Percentiles rank a stretch among this genome's conserved stretches.
These are phyloP conservation scores for Drosophila greeni DNA, from an alignment of 2,888 invertebrate genomes.

Conservation along the genomic window DNA sequence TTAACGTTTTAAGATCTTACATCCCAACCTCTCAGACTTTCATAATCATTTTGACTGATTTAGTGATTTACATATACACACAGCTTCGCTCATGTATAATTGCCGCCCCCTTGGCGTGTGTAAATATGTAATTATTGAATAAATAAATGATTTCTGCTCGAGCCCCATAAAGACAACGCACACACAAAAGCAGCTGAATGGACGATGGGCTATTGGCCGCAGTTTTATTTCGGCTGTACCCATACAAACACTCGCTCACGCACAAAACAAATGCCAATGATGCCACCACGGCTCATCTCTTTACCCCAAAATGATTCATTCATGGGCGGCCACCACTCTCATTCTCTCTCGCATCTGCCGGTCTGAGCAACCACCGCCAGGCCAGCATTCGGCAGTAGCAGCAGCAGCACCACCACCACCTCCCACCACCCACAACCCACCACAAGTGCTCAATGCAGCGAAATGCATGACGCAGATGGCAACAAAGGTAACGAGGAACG, in stretches of 20 bases:
- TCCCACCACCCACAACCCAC: constrained; percentile 18
- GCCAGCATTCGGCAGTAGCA: constrained; percentile 9
- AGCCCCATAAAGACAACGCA: constrained; percentile 22
- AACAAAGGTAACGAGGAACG: constrained; percentile 40
- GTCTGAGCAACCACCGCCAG: constrained; percentile 17
- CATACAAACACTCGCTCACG: constrained; percentile 20
- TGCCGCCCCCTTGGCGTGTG: constrained; percentile 11
- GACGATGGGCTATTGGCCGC: not conserved
- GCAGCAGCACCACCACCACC: constrained; percentile 11
- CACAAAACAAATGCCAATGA: constrained; percentile 54
- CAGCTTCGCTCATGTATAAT: not conserved
- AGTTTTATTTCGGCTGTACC: constrained; percentile 27
- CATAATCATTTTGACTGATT: not conserved
- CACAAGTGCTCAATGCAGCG: constrained; percentile 50
- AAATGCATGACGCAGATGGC: constrained; percentile 71
- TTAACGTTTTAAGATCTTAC: not conserved
- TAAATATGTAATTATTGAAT: constrained; percentile 19
- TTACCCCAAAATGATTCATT: constrained; percentile 62
- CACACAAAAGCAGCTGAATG: constrained; percentile 11
- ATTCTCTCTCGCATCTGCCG: constrained; percentile 19
- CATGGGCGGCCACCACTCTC: constrained; percentile 45
- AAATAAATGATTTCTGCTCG: constrained; percentile 15
- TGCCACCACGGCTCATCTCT: constrained; percentile 62
- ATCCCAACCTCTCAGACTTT: not conserved
- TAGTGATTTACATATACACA: not conserved